A percentile compares a stretch with the other conserved stretches of the same genome.
phyloP scores from a whole-genome alignment of 2,888 invertebrate species.

The Lepeophtheirus nordmannii region DNA sequence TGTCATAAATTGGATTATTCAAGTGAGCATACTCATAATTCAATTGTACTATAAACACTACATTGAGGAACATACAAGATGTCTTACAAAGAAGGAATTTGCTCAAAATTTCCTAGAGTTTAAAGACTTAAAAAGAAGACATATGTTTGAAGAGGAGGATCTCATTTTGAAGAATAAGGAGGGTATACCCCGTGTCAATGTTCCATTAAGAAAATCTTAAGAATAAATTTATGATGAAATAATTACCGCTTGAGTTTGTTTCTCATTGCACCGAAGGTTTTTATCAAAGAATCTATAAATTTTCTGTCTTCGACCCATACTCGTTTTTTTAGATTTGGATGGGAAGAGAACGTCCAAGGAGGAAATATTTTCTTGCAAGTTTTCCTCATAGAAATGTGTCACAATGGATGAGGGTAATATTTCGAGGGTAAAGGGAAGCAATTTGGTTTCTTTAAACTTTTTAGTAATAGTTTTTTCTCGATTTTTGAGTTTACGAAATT shows the following conservation, averaged over 20 bases:
- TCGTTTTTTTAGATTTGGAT: background rate
- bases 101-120: background rate
- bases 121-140: background rate
- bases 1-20: background rate
- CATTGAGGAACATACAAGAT: background rate
- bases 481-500: background rate
- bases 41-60: background rate
- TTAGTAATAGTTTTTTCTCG: background rate
- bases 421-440: background rate
- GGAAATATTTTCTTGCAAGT: background rate
- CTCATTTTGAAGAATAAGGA: background rate
- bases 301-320: background rate
- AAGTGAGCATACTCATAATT: background rate
- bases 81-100: background rate
- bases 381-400: background rate
- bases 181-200: background rate
- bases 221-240: background rate
- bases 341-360: background rate
- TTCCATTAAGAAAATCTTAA: constrained; percentile 1
- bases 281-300: background rate
- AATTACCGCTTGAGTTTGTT: constrained; percentile 3
- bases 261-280: background rate
- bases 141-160: background rate
- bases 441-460: background rate
- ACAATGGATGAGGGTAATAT: background rate